Base-by-base conservation (phyloP, 2,888 invertebrate species). In the Pardosa pseudoannulata region DNA sequence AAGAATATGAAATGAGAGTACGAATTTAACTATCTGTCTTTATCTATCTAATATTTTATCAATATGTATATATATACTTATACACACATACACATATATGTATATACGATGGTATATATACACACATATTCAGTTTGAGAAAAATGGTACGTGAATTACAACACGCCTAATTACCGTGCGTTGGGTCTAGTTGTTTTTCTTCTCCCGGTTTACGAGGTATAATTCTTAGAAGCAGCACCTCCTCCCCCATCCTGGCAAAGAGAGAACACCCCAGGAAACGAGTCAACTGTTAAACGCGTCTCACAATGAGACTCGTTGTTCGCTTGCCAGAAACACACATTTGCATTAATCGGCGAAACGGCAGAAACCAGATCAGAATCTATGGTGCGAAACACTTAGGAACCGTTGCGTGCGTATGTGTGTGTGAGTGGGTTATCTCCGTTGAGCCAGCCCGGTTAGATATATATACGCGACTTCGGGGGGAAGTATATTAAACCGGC, bases 311-410 rank as follows among this genome's bases (percentile, higher is more conserved):
- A 19, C 56, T 28, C 76, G 39, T 72, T 76, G 71, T 83, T 19
- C 65, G 1, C 27, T 19, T 31, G 71, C 82, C 76, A 83, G 71
- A 65, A 83, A 23, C 27, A 16, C 19, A 41, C 64, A 50, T 80
- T 74, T 74, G 36, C 73, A 73, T 68, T 71, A 79, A 79, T 71
- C 71, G 79, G 39, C 41, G 73, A 19, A 70, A 70, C 41, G n/a
- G 11, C 32, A 72, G 64, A 80, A 80, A 74, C 67, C 36, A 85
- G 83, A 85, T 85, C 83, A 16, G 41, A 85, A 85, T 85, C 83
- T 85, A 78, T 73, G 83, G 83, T 31, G 83, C 83, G 78, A 85
- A 78, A 73, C 83, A 68, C 78, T 85, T 78, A 78, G 73, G 73
- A 50, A 79, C 67, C n/a, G 67, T 46, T 50, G 50, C 46, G 11